Base-by-base conservation (phyloP, 2,113 vertebrate species). In the Solea senegalensis region DNA sequence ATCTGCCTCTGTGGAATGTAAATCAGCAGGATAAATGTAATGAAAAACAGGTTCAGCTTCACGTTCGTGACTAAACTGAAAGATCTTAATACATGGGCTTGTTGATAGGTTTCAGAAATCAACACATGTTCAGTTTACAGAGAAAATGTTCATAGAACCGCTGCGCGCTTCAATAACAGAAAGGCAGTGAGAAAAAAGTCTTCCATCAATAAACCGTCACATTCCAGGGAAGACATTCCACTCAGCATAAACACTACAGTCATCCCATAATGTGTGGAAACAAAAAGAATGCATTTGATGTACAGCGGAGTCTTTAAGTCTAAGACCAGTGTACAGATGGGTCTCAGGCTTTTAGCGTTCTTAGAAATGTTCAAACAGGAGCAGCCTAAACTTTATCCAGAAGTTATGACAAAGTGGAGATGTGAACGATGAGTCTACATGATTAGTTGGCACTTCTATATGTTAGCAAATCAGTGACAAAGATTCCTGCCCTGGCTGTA, bases 1-100 rank as follows among this genome's bases (percentile, higher is more conserved):
- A 96, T 75, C 72, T 88, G 92, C 86, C 92, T 97, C 96, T 99
- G 91, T 71, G 80, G 85, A 83, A 57, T 76, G n/a, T 80, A 73
- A 60, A 75, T 59, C 59, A 85, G 15, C 66, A 81, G 52, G 80
- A 64, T 46, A 2, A 72, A 49, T 58, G 75, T 40, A 58, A 63
- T 64, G 21, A 66, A 76, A 78, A 70, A 55, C 16, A 58, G 11
- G 59, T 61, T 61, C 12, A n/a, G 26, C 13, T 5, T 28, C 15
- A 21, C 43, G 48, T 48, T 69, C 12, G 27, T 72, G 54, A 78
- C 73, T 74, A 46, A 66, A 82, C 51, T 45, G 4, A 69, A 76
- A 61, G 2, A 71, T 78, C 69, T 77, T 61, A 70, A 78, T 76
- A 62, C 28, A 3, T 10, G 12, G 40, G 9, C 27, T 62, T n/a